Evolutionary conservation across 2,113 vertebrate species (phyloP), one percentile per base, ranked within the genome.

Genomic region (human): DNA sequence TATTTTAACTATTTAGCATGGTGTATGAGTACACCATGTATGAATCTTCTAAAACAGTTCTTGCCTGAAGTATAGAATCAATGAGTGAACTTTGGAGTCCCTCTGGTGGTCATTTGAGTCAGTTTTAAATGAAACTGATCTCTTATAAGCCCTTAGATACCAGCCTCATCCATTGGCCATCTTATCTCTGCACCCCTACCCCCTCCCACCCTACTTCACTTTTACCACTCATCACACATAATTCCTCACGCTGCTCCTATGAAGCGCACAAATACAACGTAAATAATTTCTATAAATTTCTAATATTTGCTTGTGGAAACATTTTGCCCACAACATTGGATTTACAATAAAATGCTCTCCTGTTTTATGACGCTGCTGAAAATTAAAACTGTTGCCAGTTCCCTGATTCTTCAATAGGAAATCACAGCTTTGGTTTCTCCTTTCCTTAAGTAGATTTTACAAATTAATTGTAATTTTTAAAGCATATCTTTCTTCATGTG

Each of bases 21-120:
- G 43, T 43, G 30, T 73, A 52, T 96, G 96, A 89, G 73, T 48
- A 93, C 48, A 64, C 45, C 57, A 35, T 12, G 13, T 12, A 86
- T 6, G 35, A 89, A 85, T 89, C 86, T 91, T 76, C 82, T 96
- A 68, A 66, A 57, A 52, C 5, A 8, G 50, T 43, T 95, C 91
- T 95, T 93, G 38, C 61, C 91, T 76, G 0, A 85, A 85, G 45
- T n/a, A 13, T 22, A 50, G 55, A 50, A 59, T 38, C 40, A 12
- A 57, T 80, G 75, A 94, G 80, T 96, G 96, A 96, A 94, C 81
- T 70, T 81, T 87, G 73, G 92, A 96, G 96, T 88, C n/a, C 4
- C 94, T 94, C 95, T 17, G 14, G 79, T 96, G 97, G 97, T 95
- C 32, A 0, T 35, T 52, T 57, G 13, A 66, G 11, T 82, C 81